phyloP scores from a whole-genome alignment of 2,113 vertebrate species.

The Scophthalmus maximus region DNA sequence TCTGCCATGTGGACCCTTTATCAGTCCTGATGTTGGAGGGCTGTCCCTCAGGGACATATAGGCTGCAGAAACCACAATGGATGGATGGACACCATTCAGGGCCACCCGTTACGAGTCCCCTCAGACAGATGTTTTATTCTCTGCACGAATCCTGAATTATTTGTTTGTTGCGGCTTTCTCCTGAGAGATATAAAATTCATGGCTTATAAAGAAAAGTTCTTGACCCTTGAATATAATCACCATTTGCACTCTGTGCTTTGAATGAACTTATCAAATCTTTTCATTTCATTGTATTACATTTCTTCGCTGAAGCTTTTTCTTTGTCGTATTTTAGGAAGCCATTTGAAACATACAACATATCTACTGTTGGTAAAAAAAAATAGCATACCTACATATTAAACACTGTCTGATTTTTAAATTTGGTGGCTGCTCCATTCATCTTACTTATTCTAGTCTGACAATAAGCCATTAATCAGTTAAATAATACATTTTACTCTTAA shows the following conservation, averaged over 20 bases:
- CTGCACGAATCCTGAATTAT: conserved; percentile 32
- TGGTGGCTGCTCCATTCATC: neutral
- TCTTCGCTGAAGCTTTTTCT: neutral
- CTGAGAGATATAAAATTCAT: neutral
- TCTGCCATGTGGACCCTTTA: conserved; percentile 57
- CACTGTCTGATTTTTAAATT: neutral
- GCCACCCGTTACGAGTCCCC: conserved; percentile 9
- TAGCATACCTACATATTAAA: neutral
- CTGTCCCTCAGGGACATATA: conserved; percentile 43
- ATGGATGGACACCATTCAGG: conserved; percentile 55
- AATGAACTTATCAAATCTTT: neutral
- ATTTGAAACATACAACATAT: neutral
- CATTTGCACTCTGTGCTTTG: neutral
- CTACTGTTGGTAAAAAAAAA: neutral
- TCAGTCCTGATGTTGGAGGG: conserved; percentile 44
- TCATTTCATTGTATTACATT: neutral
- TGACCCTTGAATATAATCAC: neutral
- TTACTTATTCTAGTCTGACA: neutral
- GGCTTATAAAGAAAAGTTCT: neutral
- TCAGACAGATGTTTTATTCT: conserved; percentile 32
- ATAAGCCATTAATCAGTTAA: neutral
- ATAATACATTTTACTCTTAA: too few relatives aligned
- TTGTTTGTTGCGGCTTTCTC: conserved; percentile 10
- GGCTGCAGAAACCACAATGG: conserved; percentile 48
- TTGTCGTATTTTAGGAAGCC: neutral